A percentile compares a stretch with the other conserved stretches of the same genome.
phyloP scores from a whole-genome alignment of 2,888 invertebrate species.

The Craniophora ligustri region DNA sequence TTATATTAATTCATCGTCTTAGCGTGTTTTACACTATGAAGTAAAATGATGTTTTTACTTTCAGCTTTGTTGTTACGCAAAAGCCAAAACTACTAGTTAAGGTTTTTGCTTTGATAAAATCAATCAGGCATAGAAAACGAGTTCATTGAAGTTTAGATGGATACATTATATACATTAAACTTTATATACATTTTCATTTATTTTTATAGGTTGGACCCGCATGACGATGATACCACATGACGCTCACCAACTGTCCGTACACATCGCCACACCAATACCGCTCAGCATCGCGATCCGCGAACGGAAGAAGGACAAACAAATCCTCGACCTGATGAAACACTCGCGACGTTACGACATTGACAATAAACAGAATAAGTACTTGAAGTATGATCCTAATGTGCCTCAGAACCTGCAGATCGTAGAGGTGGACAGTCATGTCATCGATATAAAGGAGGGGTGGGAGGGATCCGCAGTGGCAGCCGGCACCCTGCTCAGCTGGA shows the following conservation, averaged over 20 bases:
- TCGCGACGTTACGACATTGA: slow-evolving; percentile 72
- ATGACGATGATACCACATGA: slow-evolving; percentile 80
- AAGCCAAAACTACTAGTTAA: too few relatives aligned
- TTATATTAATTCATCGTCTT: too few relatives aligned
- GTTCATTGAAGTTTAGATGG: too few relatives aligned
- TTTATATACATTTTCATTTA: slow-evolving; percentile 7
- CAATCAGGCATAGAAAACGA: too few relatives aligned
- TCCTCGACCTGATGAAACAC: slow-evolving; percentile 76
- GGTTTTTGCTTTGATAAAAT: too few relatives aligned
- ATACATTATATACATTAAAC: too few relatives aligned
- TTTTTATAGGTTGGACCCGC: slow-evolving; percentile 74
- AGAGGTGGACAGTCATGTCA: slow-evolving; percentile 79
- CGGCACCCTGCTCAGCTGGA: slow-evolving; percentile 76
- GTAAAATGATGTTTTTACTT: too few relatives aligned
- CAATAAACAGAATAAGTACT: slow-evolving; percentile 73
- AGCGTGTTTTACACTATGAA: too few relatives aligned
- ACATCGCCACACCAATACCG: slow-evolving; percentile 73
- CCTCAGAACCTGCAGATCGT: slow-evolving; percentile 83
- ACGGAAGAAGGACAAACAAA: slow-evolving; percentile 74
- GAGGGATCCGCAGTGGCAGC: slow-evolving; percentile 79
- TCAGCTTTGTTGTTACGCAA: too few relatives aligned
- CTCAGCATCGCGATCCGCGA: slow-evolving; percentile 78
- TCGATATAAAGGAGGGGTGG: slow-evolving; percentile 79
- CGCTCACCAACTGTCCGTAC: slow-evolving; percentile 76
- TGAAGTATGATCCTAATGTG: slow-evolving; percentile 81